Percentiles rank a stretch among this genome's conserved stretches.
Evolutionary conservation across 2,113 vertebrate species (phyloP).

Genomic region (Tiliqua scincoides): DNA sequence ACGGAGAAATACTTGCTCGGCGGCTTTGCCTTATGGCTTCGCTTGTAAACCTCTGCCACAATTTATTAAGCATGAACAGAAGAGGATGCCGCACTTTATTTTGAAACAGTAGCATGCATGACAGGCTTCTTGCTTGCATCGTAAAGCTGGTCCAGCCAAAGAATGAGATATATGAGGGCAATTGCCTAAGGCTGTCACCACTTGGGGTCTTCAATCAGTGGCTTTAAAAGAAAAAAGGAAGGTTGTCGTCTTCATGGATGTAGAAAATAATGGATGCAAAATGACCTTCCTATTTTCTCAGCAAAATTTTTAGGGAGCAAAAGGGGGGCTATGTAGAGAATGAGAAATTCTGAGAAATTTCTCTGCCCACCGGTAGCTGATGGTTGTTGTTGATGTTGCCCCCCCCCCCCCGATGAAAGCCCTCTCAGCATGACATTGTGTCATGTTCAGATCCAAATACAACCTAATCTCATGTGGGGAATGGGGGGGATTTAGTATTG

Average conservation of each 20-base stretch:
- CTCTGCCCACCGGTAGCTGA: no score
- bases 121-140: background rate
- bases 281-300: no score
- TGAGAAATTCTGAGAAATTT: no score
- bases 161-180: background rate
- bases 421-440: no score
- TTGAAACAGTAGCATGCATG: constrained; percentile 57
- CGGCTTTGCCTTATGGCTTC: constrained; percentile 28
- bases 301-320: no score
- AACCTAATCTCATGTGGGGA: no score
- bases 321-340: no score
- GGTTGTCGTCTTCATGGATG: background rate
- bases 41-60: constrained; percentile 62
- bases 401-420: no score
- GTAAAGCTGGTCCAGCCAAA: background rate
- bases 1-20: constrained; percentile 38
- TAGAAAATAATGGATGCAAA: background rate
- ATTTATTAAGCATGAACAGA: constrained; percentile 70
- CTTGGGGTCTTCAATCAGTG: no score
- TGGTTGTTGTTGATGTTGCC: no score
- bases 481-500: no score
- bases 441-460: no score
- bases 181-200: background rate
- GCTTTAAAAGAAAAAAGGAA: background rate
- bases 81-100: constrained; percentile 60